phyloP scores from a whole-genome alignment of 2,888 invertebrate species.

The Rhamphomyia laevipes region DNA sequence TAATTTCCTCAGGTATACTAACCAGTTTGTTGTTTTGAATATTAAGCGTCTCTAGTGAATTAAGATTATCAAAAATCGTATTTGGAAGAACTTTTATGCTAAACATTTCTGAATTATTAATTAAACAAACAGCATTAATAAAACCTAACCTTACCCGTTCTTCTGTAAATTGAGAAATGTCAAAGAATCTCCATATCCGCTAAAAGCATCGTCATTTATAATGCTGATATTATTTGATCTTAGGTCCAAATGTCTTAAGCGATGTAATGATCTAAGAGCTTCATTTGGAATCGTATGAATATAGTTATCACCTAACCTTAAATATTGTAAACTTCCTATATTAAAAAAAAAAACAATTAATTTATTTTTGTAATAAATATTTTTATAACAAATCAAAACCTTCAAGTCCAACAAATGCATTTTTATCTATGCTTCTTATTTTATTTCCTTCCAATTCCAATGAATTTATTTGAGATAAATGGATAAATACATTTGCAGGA shows the following conservation, averaged over 20 bases:
- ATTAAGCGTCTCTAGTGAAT: slow-evolving; percentile 78
- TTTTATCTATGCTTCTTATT: slow-evolving; percentile 67
- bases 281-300: slow-evolving; percentile 75
- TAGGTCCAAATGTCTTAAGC: slow-evolving; percentile 77
- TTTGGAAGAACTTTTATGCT: slow-evolving; percentile 75
- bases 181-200: slow-evolving; percentile 79
- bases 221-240: slow-evolving; percentile 77
- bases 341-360: slow-evolving; percentile 4
- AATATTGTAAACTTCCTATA: slow-evolving; percentile 85
- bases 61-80: slow-evolving; percentile 76
- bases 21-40: slow-evolving; percentile 79
- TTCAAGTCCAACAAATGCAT: slow-evolving; percentile 79
- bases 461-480: slow-evolving; percentile 69
- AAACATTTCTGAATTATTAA: slow-evolving; percentile 19
- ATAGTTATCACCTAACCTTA: slow-evolving; percentile 79
- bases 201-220: slow-evolving; percentile 75
- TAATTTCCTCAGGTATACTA: slow-evolving; percentile 75
- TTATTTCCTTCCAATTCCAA: slow-evolving; percentile 79
- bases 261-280: slow-evolving; percentile 69
- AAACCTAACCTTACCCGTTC: slow-evolving; percentile 86
- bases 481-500: slow-evolving; percentile 71
- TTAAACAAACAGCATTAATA: slow-evolving; percentile 2
- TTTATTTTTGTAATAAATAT: background rate
- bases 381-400: slow-evolving; percentile 40
- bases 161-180: slow-evolving; percentile 88